Evolutionary conservation across 2,113 vertebrate species (phyloP).

Genomic region (Limanda limanda): DNA sequence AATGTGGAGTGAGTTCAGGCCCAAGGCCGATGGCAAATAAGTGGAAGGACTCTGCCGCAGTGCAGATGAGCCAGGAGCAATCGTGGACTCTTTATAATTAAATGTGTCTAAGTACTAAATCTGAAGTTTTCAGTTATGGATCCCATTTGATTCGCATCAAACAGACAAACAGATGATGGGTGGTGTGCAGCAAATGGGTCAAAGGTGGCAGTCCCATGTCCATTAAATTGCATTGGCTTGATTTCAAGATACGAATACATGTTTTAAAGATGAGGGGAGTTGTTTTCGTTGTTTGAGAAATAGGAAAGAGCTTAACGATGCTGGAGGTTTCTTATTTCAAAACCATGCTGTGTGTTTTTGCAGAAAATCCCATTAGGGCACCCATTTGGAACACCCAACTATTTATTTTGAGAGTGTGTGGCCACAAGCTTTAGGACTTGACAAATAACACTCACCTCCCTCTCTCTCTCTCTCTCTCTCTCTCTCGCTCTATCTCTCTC

Average conservation of each 20-base stretch:
- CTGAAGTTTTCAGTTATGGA: constrained; percentile 70
- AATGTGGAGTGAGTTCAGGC: constrained; percentile 78
- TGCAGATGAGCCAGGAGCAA: constrained; percentile 67
- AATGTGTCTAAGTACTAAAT: constrained; percentile 74
- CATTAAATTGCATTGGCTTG: constrained; percentile 44
- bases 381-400: constrained; percentile 28
- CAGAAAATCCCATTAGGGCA: constrained; percentile 45
- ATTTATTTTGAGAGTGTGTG: constrained; percentile 48
- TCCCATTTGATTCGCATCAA: constrained; percentile 62
- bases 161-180: constrained; percentile 71
- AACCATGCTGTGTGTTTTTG: constrained; percentile 5
- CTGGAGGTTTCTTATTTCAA: constrained; percentile 26
- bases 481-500: not conserved
- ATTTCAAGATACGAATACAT: constrained; percentile 48
- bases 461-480: not conserved
- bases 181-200: constrained; percentile 55
- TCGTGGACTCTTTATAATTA: constrained; percentile 73
- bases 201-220: constrained; percentile 47
- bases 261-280: constrained; percentile 47
- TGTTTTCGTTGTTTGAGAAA: constrained; percentile 17
- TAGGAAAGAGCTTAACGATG: not conserved
- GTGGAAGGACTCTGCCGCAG: constrained; percentile 63
- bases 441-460: constrained; percentile 26
- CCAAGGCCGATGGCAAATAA: constrained; percentile 67
- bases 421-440: constrained; percentile 38